Evolutionary conservation across 1,140 invertebrate species (phyloP).

Genomic region (Laodelphax striatellus): DNA sequence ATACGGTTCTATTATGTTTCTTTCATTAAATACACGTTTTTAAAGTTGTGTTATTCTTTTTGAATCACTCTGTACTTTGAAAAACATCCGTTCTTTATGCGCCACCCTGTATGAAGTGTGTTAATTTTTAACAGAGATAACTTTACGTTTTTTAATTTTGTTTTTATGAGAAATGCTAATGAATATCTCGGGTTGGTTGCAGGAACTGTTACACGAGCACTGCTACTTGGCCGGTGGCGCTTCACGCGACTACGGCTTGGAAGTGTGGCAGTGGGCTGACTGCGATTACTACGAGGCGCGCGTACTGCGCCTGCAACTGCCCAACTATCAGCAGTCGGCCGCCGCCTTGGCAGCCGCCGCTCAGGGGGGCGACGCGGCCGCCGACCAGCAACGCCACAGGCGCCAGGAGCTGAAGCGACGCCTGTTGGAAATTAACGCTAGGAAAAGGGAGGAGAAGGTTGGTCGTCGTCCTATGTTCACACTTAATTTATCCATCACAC

Average conservation of each 20-base stretch:
- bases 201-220: constrained; percentile 74
- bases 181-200: too few species aligned
- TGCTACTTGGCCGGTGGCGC: constrained; percentile 41
- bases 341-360: constrained; percentile 37
- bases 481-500: neutral
- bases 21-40: too few species aligned
- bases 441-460: constrained; percentile 68
- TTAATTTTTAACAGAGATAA: too few species aligned
- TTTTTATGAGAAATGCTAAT: too few species aligned
- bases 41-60: too few species aligned
- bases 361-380: constrained; percentile 27
- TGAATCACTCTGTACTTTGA: too few species aligned
- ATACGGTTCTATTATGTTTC: too few species aligned
- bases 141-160: too few species aligned
- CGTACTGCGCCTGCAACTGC: constrained; percentile 75
- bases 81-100: too few species aligned
- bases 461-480: too few species aligned
- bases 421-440: constrained; percentile 73
- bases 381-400: constrained; percentile 75
- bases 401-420: constrained; percentile 70
- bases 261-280: constrained; percentile 68
- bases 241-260: constrained; percentile 65
- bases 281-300: constrained; percentile 71
- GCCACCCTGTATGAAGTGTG: too few species aligned
- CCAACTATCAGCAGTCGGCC: constrained; percentile 55